These are phyloP conservation scores for Sprattus sprattus DNA, from an alignment of 2,113 vertebrate genomes.

Conservation along the genomic window DNA sequence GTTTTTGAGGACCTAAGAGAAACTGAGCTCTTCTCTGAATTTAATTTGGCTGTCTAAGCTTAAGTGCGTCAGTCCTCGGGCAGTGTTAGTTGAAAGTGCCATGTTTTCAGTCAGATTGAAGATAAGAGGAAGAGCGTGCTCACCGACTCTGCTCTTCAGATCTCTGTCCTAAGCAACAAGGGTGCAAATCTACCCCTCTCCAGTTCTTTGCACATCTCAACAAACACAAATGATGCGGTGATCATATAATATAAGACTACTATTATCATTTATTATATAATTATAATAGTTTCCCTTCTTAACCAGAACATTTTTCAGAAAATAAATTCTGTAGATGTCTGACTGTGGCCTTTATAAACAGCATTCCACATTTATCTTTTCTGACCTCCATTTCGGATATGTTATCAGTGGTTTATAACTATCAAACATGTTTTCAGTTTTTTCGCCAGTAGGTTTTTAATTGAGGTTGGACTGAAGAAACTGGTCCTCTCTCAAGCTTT, in stretches of 20 bases:
- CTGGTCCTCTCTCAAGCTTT: not conserved
- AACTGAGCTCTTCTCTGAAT: not conserved
- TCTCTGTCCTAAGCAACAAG: not conserved
- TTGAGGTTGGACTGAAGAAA: not conserved
- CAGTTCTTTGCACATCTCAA: not conserved
- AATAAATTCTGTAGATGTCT: not conserved
- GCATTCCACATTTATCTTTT: not conserved
- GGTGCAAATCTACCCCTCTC: not conserved
- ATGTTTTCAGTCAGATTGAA: not conserved
- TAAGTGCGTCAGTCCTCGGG: not conserved
- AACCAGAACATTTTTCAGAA: not conserved
- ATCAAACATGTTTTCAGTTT: not conserved
- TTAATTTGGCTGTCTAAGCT: not conserved
- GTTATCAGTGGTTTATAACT: not conserved
- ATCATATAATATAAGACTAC: not conserved
- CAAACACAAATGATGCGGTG: not conserved
- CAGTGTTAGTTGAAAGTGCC: not conserved
- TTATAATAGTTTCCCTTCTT: not conserved
- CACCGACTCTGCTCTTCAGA: not conserved
- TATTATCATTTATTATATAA: not conserved
- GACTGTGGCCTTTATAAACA: not conserved
- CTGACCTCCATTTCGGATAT: not conserved
- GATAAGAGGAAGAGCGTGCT: not conserved
- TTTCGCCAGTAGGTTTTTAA: not conserved
- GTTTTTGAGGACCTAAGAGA: not conserved